These are phyloP conservation scores for Cerastis rubricosa DNA, from an alignment of 2,888 invertebrate genomes.

Conservation along the genomic window DNA sequence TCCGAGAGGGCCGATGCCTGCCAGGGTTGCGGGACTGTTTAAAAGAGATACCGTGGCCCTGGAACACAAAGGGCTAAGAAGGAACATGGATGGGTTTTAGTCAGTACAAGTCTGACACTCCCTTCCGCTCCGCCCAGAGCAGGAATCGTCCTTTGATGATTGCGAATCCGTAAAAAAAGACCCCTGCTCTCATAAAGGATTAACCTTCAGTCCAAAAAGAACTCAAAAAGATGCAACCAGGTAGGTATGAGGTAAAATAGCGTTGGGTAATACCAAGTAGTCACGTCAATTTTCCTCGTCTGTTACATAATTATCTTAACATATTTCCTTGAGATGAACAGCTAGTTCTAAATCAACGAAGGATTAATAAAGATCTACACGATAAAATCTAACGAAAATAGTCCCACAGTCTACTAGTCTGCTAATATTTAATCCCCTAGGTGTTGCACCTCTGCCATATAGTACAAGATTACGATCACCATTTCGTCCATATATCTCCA, in stretches of 20 bases:
- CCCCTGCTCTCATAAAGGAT: background rate
- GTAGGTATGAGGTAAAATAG: no score
- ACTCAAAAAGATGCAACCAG: background rate
- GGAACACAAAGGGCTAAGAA: no score
- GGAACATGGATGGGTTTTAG: no score
- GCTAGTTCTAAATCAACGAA: slow-evolving; percentile 3
- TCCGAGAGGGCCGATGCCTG: no score
- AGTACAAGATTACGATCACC: slow-evolving; percentile 52
- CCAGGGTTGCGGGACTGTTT: no score
- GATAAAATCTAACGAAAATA: slow-evolving; percentile 29
- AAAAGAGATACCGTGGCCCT: no score
- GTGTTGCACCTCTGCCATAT: slow-evolving; percentile 30
- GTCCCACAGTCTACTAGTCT: slow-evolving; percentile 15
- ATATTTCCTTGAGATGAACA: background rate
- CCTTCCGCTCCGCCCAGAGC: no score
- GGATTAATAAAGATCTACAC: slow-evolving; percentile 17
- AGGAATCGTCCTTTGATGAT: no score
- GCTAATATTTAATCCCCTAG: slow-evolving; percentile 32
- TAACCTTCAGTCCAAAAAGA: background rate
- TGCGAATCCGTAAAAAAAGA: no score
- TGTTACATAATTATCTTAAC: background rate
- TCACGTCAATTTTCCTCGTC: background rate
- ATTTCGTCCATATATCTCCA: slow-evolving; percentile 51
- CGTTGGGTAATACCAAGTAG: background rate
- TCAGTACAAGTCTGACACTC: no score